Base-by-base conservation (phyloP, 2,113 vertebrate species). In the Rhea pennata region DNA sequence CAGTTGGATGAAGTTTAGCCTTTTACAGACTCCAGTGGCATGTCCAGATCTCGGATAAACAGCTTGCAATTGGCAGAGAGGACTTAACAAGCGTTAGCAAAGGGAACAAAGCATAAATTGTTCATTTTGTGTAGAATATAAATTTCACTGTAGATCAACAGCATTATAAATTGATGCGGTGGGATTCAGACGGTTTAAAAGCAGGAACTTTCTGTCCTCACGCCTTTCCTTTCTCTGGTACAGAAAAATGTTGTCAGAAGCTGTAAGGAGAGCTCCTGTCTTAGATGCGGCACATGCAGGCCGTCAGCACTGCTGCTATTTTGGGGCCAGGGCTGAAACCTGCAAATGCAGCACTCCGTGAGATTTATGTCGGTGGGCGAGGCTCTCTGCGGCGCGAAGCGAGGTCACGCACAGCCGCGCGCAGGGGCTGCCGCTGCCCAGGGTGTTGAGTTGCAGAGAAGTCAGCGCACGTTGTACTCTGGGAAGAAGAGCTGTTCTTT, bases 391-490 rank as follows among this genome's bases (percentile, higher is more conserved):
- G 17, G 59, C 6, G 24, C 64, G 21, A 40, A 9, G 92, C 14
- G 54, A 40, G 74, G 65, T 23, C 9, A 3, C 17, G 42, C 7
- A 0, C 73, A 19, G 61, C n/a, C 29, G 27, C 3, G 31, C 27
- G 61, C 31, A 20, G 66, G 31, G 4, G 2, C 53, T 15, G 64
- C 33, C 56, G 64, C 5, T 29, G 75, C 16, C 15, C 53, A 12
- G 31, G 31, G 50, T 16, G n/a, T 50, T 33, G 46, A 23, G 39
- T 5, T 73, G 20, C 65, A 10, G 22, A 15, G 14, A 11, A 39
- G 2, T n/a, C 70, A 31, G 51, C 13, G 51, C 51, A 1, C 2
- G 2, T 33, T 12, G 62, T 14, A 2, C 77, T 70, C 1, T 2
- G 40, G 53, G 65, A 24, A 2, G 48, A 39, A 15, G 50, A 58